Evolutionary conservation across 2,797 vertebrate genomes (phyloP).

Genomic region (Sparus aurata): DNA sequence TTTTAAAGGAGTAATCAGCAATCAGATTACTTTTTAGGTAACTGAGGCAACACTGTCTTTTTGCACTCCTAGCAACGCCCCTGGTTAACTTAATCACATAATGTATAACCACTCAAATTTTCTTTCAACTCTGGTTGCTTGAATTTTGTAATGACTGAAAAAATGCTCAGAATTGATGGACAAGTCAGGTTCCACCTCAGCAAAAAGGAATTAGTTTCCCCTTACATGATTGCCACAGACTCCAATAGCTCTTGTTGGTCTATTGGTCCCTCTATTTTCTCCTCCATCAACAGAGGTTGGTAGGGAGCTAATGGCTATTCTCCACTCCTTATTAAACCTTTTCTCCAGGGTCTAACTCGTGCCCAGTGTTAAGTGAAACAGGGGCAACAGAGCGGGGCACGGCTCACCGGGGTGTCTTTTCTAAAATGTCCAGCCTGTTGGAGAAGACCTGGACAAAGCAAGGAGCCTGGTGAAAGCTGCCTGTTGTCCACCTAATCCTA

Average conservation of each 20-base stretch:
- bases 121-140: conserved; percentile 45
- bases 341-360: conserved; percentile 75
- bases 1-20: no score
- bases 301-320: conserved; percentile 81
- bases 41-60: no score
- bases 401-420: conserved; percentile 79
- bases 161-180: conserved; percentile 33
- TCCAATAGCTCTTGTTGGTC: conserved; percentile 68
- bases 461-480: conserved; percentile 77
- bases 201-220: conserved; percentile 67
- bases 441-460: conserved; percentile 81
- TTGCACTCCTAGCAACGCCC: no score
- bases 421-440: conserved; percentile 74
- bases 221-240: conserved; percentile 70
- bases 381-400: conserved; percentile 74
- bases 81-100: conserved; percentile 10
- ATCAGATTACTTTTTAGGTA: no score
- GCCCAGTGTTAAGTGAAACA: conserved; percentile 75
- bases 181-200: conserved; percentile 22
- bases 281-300: conserved; percentile 76
- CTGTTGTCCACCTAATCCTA: conserved; percentile 83
- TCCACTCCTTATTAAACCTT: conserved; percentile 81
- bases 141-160: conserved; percentile 40
- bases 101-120: conserved; percentile 37
- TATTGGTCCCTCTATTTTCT: conserved; percentile 71